Base-by-base conservation (phyloP, 1,140 invertebrate genomes). In the Drosophila aff. region DNA sequence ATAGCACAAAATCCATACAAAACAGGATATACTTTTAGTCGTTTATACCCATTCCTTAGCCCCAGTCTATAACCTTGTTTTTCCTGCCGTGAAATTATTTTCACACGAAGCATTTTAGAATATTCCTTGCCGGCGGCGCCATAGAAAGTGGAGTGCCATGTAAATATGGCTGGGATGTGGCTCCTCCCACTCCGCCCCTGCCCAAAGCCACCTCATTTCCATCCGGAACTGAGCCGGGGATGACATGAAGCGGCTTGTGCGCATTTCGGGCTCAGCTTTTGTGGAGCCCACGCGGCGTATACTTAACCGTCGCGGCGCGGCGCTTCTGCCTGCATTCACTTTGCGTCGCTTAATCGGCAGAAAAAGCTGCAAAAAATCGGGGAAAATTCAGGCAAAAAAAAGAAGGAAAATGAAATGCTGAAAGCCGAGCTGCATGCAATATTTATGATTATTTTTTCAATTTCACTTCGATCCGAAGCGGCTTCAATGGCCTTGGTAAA, bases 401-500 rank as follows among this genome's bases (percentile, higher is more conserved):
- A 28, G 23, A 23, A 66, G 28, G 33, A 21, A 57, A 26, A 52
- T 40, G 43, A 23, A 36, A 10, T 38, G 38, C 36, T 55, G 21
- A 55, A 36, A 65, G 59, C 58, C 46, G 53, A 76, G 61, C 74
- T 61, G 63, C 77, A 61, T 83, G 81, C 77, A 89, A 87, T 89
- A 87, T 87, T 87, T 89, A 87, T 89, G 84, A 83, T 78, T 80
- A 81, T 78, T 67, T 87, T 78, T 82, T 77, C 71, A 73, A 74
- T 74, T 73, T 74, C 55, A 43, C 66, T 64, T 82, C 47, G 67
- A 61, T 64, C 58, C 52, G 36, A 3, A 55, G 53, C 52, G 52
- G 33, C 36, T 40, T 23, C 55, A 31, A 21, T 38, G 67, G 67
- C 68, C 55, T 43, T 73, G 67, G 53, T 40, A 36, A 79, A 78